Evolutionary conservation across 2,797 vertebrate genomes (phyloP).

Genomic region (Galagoides demidoff): DNA sequence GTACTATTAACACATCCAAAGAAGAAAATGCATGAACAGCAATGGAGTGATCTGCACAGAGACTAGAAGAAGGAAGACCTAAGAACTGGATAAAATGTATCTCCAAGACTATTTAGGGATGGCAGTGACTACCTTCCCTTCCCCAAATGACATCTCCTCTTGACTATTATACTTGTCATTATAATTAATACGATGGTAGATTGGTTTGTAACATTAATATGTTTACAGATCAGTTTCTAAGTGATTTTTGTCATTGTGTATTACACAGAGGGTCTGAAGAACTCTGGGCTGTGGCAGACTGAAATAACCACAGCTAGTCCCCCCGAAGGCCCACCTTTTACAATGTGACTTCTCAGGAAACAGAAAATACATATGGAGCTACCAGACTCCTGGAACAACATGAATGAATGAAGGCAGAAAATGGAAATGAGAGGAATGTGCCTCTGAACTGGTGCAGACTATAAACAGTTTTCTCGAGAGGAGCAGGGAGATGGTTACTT

Average conservation of each 20-base stretch:
- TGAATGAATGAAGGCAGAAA: not conserved
- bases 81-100: not conserved
- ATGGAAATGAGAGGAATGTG: not conserved
- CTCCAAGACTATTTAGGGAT: not conserved
- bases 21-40: not conserved
- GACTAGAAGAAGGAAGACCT: not conserved
- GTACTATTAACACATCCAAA: conserved; percentile 31
- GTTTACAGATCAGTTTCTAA: not conserved
- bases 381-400: not conserved
- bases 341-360: not conserved
- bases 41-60: not conserved
- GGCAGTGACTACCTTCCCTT: not conserved
- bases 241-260: not conserved
- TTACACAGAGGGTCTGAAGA: not conserved
- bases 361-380: not conserved
- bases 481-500: not conserved
- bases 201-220: not conserved
- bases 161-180: not conserved
- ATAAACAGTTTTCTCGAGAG: not conserved
- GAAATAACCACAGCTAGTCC: not conserved
- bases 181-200: not conserved
- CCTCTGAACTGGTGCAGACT: not conserved
- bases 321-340: not conserved
- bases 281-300: not conserved
- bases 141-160: conserved; percentile 5